Percentiles rank a stretch among this genome's conserved stretches.
phyloP scores from a whole-genome alignment of 2,888 invertebrate genomes.

The Chrysomela aeneicollis region DNA sequence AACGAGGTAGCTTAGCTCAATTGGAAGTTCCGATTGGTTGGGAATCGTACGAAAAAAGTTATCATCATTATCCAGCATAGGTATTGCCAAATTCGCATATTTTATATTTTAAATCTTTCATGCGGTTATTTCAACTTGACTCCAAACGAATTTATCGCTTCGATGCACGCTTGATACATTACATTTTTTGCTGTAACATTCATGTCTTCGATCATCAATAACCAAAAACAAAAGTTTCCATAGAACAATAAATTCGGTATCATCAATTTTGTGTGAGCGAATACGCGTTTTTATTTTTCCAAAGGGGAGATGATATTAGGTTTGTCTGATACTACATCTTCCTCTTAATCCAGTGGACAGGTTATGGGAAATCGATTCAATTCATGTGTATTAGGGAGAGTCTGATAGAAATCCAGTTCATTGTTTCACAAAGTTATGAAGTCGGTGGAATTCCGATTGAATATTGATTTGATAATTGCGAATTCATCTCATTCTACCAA shows the following conservation, averaged over 20 bases:
- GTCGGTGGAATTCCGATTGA: too few species aligned
- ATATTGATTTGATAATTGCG: too few species aligned
- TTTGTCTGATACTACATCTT: slow-evolving; percentile 2
- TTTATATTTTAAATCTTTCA: too few species aligned
- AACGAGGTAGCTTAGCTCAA: too few species aligned
- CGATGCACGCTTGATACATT: slow-evolving; percentile 40
- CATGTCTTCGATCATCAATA: slow-evolving; percentile 40
- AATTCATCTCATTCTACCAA: too few species aligned
- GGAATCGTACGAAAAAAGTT: too few species aligned
- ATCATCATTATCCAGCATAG: too few species aligned
- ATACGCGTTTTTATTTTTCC: slow-evolving; percentile 18
- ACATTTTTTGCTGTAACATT: slow-evolving; percentile 35
- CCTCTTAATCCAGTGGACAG: not conserved
- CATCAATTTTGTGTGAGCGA: slow-evolving; percentile 23
- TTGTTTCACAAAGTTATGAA: not conserved
- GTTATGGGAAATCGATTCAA: not conserved
- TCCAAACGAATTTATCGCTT: slow-evolving; percentile 39
- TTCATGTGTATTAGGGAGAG: not conserved
- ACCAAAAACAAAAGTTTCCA: slow-evolving; percentile 40
- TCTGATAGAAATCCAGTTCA: not conserved
- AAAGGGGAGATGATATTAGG: slow-evolving; percentile 2
- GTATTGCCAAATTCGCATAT: too few species aligned
- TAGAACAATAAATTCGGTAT: slow-evolving; percentile 24
- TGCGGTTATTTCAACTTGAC: slow-evolving; percentile 9
- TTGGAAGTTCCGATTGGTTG: too few species aligned